Percentiles rank a stretch among this genome's conserved stretches.
phyloP scores from a whole-genome alignment of 2,113 vertebrate species.

The Zingel zingel region DNA sequence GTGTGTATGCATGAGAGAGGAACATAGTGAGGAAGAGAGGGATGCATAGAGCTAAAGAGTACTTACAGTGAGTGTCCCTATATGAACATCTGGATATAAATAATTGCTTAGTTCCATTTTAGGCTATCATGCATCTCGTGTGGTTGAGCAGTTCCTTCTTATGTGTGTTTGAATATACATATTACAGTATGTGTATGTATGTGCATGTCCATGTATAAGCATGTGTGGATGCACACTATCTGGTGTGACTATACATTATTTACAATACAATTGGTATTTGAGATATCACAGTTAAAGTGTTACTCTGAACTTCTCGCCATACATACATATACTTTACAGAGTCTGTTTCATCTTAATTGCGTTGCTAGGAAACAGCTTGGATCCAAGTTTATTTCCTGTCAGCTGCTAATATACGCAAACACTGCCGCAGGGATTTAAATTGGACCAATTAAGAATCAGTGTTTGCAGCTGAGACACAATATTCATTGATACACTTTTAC shows the following conservation, averaged over 20 bases:
- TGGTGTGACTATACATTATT: conserved; percentile 9
- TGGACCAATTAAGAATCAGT: conserved; percentile 10
- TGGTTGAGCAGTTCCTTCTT: conserved; percentile 1
- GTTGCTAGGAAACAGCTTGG: conserved; percentile 21
- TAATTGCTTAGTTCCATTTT: conserved; percentile 43
- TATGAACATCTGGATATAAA: conserved; percentile 23
- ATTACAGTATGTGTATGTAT: not conserved
- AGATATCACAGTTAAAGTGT: conserved; percentile 1
- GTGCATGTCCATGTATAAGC: not conserved
- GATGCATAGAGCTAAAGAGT: not conserved
- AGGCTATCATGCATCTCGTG: not conserved
- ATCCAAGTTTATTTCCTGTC: conserved; percentile 11
- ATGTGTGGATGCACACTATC: not conserved
- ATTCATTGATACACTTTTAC: not conserved
- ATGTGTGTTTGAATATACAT: conserved; percentile 11
- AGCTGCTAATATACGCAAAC: not conserved
- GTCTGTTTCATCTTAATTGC: not conserved
- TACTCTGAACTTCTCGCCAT: not conserved
- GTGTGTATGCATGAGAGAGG: not conserved
- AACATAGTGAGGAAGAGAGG: not conserved
- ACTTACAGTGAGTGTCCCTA: conserved; percentile 1
- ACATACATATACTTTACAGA: not conserved
- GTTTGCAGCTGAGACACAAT: not conserved
- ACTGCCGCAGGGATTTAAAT: not conserved
- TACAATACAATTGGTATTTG: not conserved